Conservation (phyloP, 37 sponge, comb jelly and placozoan genomes). For the Oscarella lobularis region DNA sequence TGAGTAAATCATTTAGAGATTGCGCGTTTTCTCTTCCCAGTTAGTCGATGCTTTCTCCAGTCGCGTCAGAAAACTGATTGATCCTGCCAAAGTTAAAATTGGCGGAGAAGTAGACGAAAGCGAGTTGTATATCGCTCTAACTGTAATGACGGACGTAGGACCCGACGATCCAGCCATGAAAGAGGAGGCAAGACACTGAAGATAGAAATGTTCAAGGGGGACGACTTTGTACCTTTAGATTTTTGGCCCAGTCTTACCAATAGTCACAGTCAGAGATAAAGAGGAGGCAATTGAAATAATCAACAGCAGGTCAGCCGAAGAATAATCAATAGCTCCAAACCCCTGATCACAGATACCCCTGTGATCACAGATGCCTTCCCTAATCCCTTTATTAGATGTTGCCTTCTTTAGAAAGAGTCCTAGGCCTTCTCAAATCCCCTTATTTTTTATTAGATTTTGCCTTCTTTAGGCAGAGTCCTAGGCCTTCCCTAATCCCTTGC, state of each 20-base stretch:
- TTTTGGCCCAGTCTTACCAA: slow-evolving; percentile 78
- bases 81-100: slow-evolving; percentile 14
- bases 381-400: no score
- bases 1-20: neutral
- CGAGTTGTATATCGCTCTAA: slow-evolving; percentile 56
- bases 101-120: slow-evolving; percentile 56
- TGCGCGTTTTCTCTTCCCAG: neutral
- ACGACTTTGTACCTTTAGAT: slow-evolving; percentile 27
- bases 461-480: no score
- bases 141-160: slow-evolving; percentile 56
- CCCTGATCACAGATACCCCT: no score
- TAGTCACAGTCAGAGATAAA: slow-evolving; percentile 42
- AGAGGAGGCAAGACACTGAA: slow-evolving; percentile 28
- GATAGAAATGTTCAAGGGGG: neutral
- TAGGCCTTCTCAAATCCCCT: no score
- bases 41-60: slow-evolving; percentile 10
- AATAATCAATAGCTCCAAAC: no score
- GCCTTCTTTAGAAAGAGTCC: no score
- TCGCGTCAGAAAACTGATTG: slow-evolving; percentile 36
- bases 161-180: slow-evolving; percentile 59
- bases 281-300: slow-evolving; percentile 69
- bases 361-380: no score
- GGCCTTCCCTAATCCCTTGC: no score
- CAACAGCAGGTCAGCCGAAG: slow-evolving; percentile 31
- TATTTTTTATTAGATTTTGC: no score